Base-by-base conservation (phyloP, 2,113 vertebrate genomes). In the Phylloscopus whistleri region DNA sequence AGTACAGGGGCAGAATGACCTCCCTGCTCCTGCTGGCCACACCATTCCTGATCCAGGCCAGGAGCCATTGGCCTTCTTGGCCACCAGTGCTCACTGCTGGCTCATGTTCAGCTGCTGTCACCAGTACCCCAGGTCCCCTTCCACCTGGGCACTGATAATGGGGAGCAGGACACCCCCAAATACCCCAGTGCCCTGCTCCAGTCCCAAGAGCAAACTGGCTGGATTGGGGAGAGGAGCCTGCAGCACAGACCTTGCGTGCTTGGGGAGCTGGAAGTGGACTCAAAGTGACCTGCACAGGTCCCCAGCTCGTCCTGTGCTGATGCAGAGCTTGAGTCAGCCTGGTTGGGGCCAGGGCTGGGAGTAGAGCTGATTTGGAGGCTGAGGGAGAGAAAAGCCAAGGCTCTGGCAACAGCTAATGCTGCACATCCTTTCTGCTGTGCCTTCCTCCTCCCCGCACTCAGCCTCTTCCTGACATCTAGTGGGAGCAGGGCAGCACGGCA, bases 381-480 rank as follows among this genome's bases (percentile, higher is more conserved):
- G 67, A 11, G 13, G 8, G 10, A 51, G 33, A 68, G 49, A n/a
- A 75, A 63, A 90, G n/a, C 19, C 49, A 17, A 52, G 43, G n/a
- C 30, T 53, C 41, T 7, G 53, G 23, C 7, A 67, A 13, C 3
- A 1, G 14, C 20, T 3, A 13, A 7, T 8, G 31, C 66, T 67
- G 59, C 37, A 16, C 77, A n/a, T 23, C 31, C 23, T 22, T 13
- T 21, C 1, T 0, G 5, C 68, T 33, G 27, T 12, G 70, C 76
- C 39, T 67, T 58, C 69, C 85, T 84, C 41, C 30, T 62, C 9
- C 33, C 87, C 2, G 39, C 94, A 48, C 69, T 93, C 95, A 91
- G 96, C 91, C 94, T 81, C 83, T 13, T 92, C 84, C 31, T 96
- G 96, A 94, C 97, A 97, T 22, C 97, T 97, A 96, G 97, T 84